Percentiles rank a stretch among this genome's conserved stretches.
Evolutionary conservation across 2,113 vertebrate species (phyloP).

Genomic region (Macquaria ambigua): DNA sequence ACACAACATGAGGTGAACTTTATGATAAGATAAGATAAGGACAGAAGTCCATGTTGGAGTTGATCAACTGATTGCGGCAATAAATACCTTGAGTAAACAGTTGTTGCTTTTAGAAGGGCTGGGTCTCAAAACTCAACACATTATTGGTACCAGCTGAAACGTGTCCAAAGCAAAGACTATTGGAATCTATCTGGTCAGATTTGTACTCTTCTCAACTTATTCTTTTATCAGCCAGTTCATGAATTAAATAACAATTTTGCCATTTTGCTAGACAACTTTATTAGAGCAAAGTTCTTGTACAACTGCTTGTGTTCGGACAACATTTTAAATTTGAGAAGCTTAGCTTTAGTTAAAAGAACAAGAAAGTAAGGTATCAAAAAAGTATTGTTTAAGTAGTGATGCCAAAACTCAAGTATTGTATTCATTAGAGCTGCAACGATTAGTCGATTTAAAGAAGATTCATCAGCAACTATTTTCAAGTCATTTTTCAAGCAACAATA

Average conservation of each 20-base stretch:
- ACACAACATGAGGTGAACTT: conserved; percentile 24
- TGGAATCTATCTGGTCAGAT: too few species aligned
- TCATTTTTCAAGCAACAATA: neutral
- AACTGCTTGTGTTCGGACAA: neutral
- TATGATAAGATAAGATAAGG: neutral
- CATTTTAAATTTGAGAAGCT: neutral
- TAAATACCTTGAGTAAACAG: neutral
- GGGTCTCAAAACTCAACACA: neutral
- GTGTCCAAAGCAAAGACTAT: neutral
- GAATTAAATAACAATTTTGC: too few species aligned
- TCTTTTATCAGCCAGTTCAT: neutral
- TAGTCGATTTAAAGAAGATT: neutral
- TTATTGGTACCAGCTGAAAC: neutral
- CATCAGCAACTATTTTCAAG: too few species aligned
- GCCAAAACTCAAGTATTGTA: neutral
- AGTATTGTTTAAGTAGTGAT: neutral
- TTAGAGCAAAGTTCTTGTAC: neutral
- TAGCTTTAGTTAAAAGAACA: neutral
- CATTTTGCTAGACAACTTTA: too few species aligned
- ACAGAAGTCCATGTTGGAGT: neutral
- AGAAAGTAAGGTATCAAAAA: neutral
- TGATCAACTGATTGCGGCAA: neutral
- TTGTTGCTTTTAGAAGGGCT: neutral
- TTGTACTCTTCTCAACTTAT: neutral
- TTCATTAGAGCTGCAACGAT: neutral